Evolutionary conservation across 1,140 invertebrate genomes (phyloP), one percentile per base, ranked within the genome.

Genomic region (Elymnias hypermnestra): DNA sequence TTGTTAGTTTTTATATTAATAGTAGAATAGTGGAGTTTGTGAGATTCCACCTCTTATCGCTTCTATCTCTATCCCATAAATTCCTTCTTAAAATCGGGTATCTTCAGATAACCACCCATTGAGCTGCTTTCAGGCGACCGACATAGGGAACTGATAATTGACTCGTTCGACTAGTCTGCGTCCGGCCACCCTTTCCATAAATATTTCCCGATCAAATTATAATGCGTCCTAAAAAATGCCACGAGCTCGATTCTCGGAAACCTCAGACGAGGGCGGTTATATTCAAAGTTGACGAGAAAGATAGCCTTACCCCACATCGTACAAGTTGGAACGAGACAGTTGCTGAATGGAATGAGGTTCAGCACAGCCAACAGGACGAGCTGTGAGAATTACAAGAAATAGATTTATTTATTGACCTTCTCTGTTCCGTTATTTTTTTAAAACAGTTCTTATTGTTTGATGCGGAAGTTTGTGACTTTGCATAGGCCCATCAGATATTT

Each of bases 171-270:
- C 72, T 62, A 68, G 62, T 67, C 52, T 53, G 61, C 70, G 72
- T 77, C 69, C 75, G 72, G 70, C 72, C 72, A 77, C 72, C 74
- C 78, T 72, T 77, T 84, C 81, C 71, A 83, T 83, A 84, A 84
- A 84, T 83, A 84, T 84, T 84, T 84, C 78, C 81, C 74, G 74
- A 84, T 84, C 74, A 82, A 84, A 84, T 84, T 84, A 82, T 82
- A 81, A 79, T 83, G 72, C 74, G 67, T 66, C 67, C 62, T 69
- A 84, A 84, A 84, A 84, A 83, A 77, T 81, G 66, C 76, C 69
- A 77, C 63, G 63, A 78, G 75, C 68, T 65, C 68, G 53, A 67
- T 83, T 84, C 78, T 72, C 42, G 59, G 81, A 84, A 76, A 62
- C 60, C 42, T 47, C 57, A 38, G 53, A 55, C 65, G 56, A 74